Evolutionary conservation across 2,113 vertebrate species (phyloP).

Genomic region (Pseudorhombus dupliciocellatus): DNA sequence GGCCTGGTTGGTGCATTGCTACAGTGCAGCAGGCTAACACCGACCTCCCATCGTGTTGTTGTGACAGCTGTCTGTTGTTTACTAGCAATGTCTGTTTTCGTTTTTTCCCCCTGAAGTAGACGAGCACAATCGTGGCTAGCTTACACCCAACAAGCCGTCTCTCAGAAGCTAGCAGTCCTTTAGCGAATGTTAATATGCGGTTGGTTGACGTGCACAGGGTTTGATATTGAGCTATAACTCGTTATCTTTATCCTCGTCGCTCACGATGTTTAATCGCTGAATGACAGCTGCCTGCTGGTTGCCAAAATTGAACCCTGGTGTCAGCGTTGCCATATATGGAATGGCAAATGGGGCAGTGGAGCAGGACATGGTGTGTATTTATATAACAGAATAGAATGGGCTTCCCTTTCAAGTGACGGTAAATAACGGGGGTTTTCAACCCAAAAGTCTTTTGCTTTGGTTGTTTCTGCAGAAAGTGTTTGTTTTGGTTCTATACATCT

Average conservation of each 20-base stretch:
- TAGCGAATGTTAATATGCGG: constrained; percentile 7
- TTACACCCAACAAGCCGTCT: background rate
- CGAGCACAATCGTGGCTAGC: background rate
- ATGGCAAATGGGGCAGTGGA: constrained; percentile 81
- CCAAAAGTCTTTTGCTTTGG: background rate
- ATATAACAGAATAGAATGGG: constrained; percentile 80
- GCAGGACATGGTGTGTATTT: constrained; percentile 84
- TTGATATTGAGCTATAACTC: background rate
- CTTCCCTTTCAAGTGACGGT: constrained; percentile 53
- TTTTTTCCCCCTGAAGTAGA: background rate
- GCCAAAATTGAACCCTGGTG: constrained; percentile 81
- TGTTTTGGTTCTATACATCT: background rate
- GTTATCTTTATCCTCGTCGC: constrained; percentile 12
- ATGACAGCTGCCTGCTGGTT: constrained; percentile 79
- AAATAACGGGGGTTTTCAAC: constrained; percentile 47
- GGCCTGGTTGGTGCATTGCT: constrained; percentile 70
- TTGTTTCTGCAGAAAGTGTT: background rate
- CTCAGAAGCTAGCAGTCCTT: constrained; percentile 16
- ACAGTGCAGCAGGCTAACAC: constrained; percentile 17
- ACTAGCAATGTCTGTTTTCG: background rate
- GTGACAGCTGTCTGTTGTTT: background rate
- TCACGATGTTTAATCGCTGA: constrained; percentile 46
- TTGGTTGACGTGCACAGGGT: background rate
- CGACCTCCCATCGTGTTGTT: constrained; percentile 2
- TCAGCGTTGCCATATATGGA: constrained; percentile 84